Evolutionary conservation across 2,888 invertebrate genomes (phyloP), one percentile per base, ranked within the genome.

Genomic region (Noctua janthina): DNA sequence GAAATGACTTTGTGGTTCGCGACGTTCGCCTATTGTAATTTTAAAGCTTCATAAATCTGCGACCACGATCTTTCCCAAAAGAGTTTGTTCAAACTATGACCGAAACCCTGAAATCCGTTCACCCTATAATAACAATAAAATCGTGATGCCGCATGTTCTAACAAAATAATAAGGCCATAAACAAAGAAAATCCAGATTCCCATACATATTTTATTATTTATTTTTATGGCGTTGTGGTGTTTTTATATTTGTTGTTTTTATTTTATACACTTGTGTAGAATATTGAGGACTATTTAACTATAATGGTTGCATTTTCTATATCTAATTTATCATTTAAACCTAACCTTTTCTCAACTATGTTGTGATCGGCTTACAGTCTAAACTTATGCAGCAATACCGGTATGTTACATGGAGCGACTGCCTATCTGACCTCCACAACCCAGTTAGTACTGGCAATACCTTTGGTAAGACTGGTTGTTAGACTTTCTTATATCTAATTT

Each of bases 111-210:
- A 79, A 62, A 46, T 64, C 13, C 54, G 8, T 66, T 72, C 29
- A 49, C 29, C 29, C 56, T 39, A 35, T 5, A 39, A 49, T 39
- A 79, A 79, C 51, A 73, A 5, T 29, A 67, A 73, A 39, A 29
- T 66, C 81, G 73, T 81, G 79, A 49, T 46, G 17, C 54, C 64
- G n/a, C 54, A 66, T 66, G 4, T 73, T 56, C 54, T 17, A 13
- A 39, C 64, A 81, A 79, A 78, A 81, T 79, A 79, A 79, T 73
- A 66, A 54, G 51, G 39, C 2, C 5, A 49, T 56, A 81, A 79
- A 66, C 29, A 54, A 56, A 54, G 23, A 46, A 56, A 29, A 39
- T 69, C 11, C 29, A 29, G 56, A 69, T 56, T 78, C 39, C 23
- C 56, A 39, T 54, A 54, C 2, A 76, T n/a, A 51, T 43, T 46